Base-by-base conservation (phyloP, 2,113 vertebrate species). In the Gavia stellata region DNA sequence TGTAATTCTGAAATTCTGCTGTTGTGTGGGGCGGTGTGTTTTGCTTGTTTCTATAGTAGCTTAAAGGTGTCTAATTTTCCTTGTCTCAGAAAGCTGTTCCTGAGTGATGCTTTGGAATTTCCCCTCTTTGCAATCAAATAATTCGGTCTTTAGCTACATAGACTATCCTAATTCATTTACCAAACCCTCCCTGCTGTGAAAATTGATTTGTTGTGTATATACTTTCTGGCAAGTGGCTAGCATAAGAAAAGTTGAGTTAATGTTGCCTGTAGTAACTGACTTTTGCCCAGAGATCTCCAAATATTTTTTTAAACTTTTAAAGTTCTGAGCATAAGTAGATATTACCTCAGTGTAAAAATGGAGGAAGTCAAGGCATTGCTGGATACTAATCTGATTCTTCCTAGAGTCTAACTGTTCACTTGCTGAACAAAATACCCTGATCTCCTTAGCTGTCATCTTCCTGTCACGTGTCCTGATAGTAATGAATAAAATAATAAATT, bases 71-170 rank as follows among this genome's bases (percentile, higher is more conserved):
- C n/a, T 88, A 23, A 28, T 88, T 86, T 92, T 88, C 34, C 44
- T 68, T 77, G 36, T 68, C 31, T 94, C 40, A 59, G 31, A 87
- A 86, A 75, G 19, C 92, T 77, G 17, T 53, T 96, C 31, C 67
- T 94, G 70, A 65, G 53, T 38, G 74, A 61, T 80, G 19, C 40
- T 91, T 92, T 81, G 49, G 56, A 84, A 78, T 94, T 90, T 89
- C 52, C 40, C 20, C 40, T 84, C 17, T 75, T 59, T 74, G 33
- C 38, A 72, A 15, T 42, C 56, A 47, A 88, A 47, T 90, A 79
- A 47, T 61, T 65, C 0, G 0, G 10, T 44, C 34, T 23, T 61
- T 56, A 61, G 25, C 49, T 63, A 9, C 18, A 3, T 12, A 42
- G 53, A 10, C 12, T 49, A 31, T 31, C 47, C 24, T 44, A 17